Percentiles rank a stretch among this genome's conserved stretches.
Conservation (phyloP, 2,797 vertebrate genomes). For the Pempheris klunzingeri region DNA sequence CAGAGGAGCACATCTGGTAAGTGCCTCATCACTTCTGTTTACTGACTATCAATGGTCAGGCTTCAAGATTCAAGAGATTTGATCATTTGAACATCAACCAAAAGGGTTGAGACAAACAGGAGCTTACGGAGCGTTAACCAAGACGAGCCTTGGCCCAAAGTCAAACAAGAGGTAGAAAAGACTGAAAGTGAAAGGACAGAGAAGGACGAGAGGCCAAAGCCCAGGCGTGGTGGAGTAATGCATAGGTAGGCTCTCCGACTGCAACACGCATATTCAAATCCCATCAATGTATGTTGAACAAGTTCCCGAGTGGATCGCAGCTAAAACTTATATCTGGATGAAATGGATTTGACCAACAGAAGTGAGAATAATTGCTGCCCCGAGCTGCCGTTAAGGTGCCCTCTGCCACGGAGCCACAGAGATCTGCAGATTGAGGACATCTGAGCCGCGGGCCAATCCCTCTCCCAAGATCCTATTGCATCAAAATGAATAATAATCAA, state of each 20-base stretch:
- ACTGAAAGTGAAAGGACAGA: neutral
- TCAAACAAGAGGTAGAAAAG: neutral
- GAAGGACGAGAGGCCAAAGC: neutral
- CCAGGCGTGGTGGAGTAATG: slow-evolving; percentile 13
- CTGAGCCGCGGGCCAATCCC: fast-evolving
- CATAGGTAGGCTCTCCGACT: slow-evolving; percentile 2
- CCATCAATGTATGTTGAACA: neutral
- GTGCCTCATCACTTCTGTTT: neutral
- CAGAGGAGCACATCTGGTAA: neutral
- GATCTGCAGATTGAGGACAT: slow-evolving; percentile 18
- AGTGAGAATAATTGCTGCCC: slow-evolving; percentile 26
- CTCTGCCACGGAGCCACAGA: neutral
- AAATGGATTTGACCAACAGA: slow-evolving; percentile 6
- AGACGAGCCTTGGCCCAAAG: neutral
- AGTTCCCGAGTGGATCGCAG: neutral
- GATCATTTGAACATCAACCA: neutral
- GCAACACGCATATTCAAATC: neutral
- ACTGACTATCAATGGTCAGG: neutral
- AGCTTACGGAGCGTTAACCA: neutral
- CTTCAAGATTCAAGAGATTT: neutral
- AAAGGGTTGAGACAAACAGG: neutral
- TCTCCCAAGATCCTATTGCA: neutral
- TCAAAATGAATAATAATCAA: neutral
- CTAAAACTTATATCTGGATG: neutral
- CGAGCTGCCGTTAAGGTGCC: neutral